phyloP scores from a whole-genome alignment of 2,797 vertebrate genomes.

The Anomalospiza imberbis region DNA sequence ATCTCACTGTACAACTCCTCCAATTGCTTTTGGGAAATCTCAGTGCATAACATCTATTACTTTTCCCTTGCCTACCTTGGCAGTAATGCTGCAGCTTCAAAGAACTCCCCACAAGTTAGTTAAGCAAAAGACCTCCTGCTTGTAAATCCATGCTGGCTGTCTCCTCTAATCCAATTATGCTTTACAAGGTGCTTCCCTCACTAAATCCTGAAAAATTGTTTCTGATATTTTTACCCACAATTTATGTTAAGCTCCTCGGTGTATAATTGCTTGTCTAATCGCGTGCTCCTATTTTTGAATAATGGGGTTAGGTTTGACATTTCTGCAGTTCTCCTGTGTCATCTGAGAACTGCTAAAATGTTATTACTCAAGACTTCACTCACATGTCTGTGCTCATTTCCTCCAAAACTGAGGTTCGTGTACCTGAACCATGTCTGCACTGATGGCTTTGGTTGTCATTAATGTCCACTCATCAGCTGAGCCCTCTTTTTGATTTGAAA shows the following conservation, averaged over 20 bases:
- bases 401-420: neutral
- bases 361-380: neutral
- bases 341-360: constrained; percentile 38
- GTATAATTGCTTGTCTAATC: constrained; percentile 71
- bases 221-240: constrained; percentile 67
- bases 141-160: constrained; percentile 63
- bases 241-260: constrained; percentile 67
- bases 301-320: constrained; percentile 44
- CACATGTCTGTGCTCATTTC: neutral
- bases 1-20: constrained; percentile 51
- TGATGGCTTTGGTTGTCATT: neutral
- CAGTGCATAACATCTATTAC: constrained; percentile 26
- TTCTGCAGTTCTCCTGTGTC: constrained; percentile 32
- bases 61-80: constrained; percentile 45
- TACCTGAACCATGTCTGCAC: neutral
- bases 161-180: constrained; percentile 71
- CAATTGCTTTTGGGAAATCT: constrained; percentile 66
- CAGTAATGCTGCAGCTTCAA: constrained; percentile 57
- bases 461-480: neutral
- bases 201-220: constrained; percentile 69
- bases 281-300: constrained; percentile 34
- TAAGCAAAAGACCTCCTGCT: constrained; percentile 63
- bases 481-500: neutral
- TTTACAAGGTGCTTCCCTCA: constrained; percentile 67
- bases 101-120: constrained; percentile 65